These are phyloP conservation scores for Odontothrips loti DNA, from an alignment of 2,888 invertebrate genomes.

Conservation along the genomic window DNA sequence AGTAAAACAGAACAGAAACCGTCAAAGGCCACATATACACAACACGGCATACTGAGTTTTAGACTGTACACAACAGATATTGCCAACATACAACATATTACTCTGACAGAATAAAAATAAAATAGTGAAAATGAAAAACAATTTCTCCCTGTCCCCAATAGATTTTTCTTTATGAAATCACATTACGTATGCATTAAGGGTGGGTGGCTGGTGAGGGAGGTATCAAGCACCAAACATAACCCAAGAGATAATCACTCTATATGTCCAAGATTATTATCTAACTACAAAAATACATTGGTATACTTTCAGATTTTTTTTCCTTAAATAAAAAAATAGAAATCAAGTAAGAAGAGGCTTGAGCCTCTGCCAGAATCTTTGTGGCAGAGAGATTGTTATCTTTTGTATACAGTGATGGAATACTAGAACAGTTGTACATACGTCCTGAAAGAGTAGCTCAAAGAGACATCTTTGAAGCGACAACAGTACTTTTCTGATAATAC, in stretches of 20 bases:
- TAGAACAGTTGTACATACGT: background rate
- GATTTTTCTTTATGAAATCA: constrained; percentile 9
- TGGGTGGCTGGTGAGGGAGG: background rate
- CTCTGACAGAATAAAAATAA: constrained; percentile 23
- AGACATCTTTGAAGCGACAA: background rate
- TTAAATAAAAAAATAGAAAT: constrained; percentile 23
- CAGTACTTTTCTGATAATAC: background rate
- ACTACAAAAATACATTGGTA: constrained; percentile 25
- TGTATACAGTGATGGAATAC: constrained; percentile 21
- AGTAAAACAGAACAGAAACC: constrained; percentile 23
- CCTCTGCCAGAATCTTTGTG: background rate
- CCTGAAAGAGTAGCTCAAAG: background rate
- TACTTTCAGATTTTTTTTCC: background rate
- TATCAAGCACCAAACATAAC: background rate
- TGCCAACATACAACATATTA: constrained; percentile 25
- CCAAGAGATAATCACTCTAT: constrained; percentile 11
- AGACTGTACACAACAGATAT: constrained; percentile 26
- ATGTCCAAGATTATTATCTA: constrained; percentile 9
- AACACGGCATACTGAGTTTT: constrained; percentile 23
- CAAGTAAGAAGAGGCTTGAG: constrained; percentile 15
- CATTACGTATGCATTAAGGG: constrained; percentile 25
- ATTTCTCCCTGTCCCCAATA: constrained; percentile 13
- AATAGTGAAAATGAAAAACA: constrained; percentile 23
- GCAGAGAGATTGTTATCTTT: constrained; percentile 16
- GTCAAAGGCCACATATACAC: constrained; percentile 16